Evolutionary conservation across 2,888 invertebrate genomes (phyloP).

Genomic region (Zele albiditarsus): DNA sequence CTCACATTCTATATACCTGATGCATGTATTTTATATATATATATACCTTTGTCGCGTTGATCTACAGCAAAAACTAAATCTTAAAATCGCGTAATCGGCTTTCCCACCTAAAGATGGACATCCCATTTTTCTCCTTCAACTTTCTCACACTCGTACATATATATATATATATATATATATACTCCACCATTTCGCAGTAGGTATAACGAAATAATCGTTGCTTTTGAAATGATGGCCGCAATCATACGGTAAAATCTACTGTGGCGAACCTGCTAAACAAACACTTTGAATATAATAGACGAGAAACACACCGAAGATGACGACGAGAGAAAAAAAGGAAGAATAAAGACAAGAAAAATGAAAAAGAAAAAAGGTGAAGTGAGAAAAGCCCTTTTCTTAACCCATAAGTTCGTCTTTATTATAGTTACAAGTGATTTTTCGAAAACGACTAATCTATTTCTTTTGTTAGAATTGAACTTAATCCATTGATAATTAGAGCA

Average conservation of each 20-base stretch:
- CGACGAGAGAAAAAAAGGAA: constrained; percentile 9
- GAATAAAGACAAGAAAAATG: background rate
- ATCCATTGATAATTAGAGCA: background rate
- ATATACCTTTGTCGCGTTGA: constrained; percentile 36
- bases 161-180: background rate
- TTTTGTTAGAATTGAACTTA: background rate
- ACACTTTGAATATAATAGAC: constrained; percentile 40
- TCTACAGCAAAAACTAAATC: constrained; percentile 36
- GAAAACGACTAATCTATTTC: background rate
- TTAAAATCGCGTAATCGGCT: constrained; percentile 48
- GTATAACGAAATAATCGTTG: constrained; percentile 14
- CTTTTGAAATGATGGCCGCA: constrained; percentile 35
- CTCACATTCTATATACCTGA: background rate
- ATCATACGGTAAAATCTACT: constrained; percentile 43
- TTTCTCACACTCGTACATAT: background rate
- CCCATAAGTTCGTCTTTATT: background rate
- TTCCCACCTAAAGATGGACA: constrained; percentile 23
- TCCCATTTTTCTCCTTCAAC: constrained; percentile 23
- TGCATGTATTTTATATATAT: background rate
- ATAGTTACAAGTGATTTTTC: constrained; percentile 1
- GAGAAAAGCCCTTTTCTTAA: background rate
- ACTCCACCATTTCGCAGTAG: background rate
- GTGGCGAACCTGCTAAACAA: constrained; percentile 49
- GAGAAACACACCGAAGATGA: background rate
- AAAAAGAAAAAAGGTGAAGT: background rate